Evolutionary conservation across 2,113 vertebrate genomes (phyloP), one percentile per base, ranked within the genome.

Genomic region (Corvus cornix): DNA sequence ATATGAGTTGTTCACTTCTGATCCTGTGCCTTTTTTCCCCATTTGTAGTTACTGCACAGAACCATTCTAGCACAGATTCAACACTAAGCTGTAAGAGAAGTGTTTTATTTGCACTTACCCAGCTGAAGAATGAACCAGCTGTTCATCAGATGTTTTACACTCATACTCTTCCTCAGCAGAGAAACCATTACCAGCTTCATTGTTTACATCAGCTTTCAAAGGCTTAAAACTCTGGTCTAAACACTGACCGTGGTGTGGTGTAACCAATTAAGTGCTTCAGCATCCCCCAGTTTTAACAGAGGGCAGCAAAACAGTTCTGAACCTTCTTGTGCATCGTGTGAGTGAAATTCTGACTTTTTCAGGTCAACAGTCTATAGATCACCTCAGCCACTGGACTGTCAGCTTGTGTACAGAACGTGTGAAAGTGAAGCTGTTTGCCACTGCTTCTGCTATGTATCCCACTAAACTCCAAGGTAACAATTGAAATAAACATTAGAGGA

Each of bases 121-220:
- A 91, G 89, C 48, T 56, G 51, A 94, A 87, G 74, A 46, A 84
- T 18, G 41, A 83, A 30, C 59, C 69, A 78, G 87, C 76, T 93
- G 69, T 51, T 72, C 79, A 86, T 91, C 68, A 83, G 68, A 67
- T 95, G 90, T 55, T 77, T 83, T 43, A 66, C 43, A 79, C 27
- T 84, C 49, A 48, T 46, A n/a, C 18, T 51, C 35, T 56, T 85
- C 46, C 59, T 67, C 0, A 86, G 70, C 2, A 88, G 22, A 83
- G 63, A 80, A 96, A 55, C 48, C 66, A 95, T 52, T 37, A 78
- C 84, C 52, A 85, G 82, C 59, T 94, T 56, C 37, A 33, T 4
- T 78, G 92, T 59, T 87, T 81, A 84, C 56, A 80, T 55, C 43
- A 70, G 82, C 39, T 88, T 91, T 86, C 73, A 74, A 85, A 94